Percentiles rank a stretch among this genome's conserved stretches.
Conservation (phyloP, 1,140 invertebrate genomes). For the Euura lappo region DNA sequence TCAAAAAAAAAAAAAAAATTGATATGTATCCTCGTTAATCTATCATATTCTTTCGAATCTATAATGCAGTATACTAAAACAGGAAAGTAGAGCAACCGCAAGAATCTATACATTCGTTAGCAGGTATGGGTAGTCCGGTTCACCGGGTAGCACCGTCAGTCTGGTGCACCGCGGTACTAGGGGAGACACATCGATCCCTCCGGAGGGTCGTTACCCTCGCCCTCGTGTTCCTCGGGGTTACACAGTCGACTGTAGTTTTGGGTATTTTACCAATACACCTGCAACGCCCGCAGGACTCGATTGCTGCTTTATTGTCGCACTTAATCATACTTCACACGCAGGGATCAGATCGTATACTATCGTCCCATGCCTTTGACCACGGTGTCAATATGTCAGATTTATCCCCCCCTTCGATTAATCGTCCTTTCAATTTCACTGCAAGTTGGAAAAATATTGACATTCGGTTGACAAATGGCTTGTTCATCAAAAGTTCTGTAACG, state of each 20-base stretch:
- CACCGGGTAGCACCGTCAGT: background rate
- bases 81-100: background rate
- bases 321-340: no score
- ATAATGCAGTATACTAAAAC: background rate
- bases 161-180: background rate
- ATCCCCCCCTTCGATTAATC: no score
- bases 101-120: background rate
- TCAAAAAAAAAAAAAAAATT: no score
- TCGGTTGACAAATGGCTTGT: no score
- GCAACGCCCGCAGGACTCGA: background rate
- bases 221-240: background rate
- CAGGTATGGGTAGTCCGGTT: background rate
- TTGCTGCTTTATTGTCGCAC: background rate
- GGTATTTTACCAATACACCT: background rate
- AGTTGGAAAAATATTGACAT: no score
- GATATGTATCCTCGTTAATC: no score
- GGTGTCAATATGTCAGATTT: no score
- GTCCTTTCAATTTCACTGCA: no score
- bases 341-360: no score
- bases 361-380: no score
- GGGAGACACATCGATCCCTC: background rate
- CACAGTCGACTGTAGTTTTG: background rate
- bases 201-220: constrained; percentile 1
- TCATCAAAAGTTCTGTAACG: no score
- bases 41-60: no score